phyloP scores from a whole-genome alignment of 2,113 vertebrate species.

The Halcyon malimbica region DNA sequence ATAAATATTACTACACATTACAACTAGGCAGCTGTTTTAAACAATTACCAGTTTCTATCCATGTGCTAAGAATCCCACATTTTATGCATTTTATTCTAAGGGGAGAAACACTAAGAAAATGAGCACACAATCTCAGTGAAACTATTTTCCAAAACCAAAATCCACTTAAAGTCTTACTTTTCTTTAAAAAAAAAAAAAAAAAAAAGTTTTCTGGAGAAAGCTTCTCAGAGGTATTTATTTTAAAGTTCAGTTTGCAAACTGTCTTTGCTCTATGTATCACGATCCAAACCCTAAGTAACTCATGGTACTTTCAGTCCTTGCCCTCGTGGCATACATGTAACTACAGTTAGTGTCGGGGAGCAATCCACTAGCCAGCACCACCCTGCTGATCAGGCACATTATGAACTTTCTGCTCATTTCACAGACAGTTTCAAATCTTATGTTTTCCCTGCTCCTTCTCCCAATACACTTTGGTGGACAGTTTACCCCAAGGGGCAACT shows the following conservation, averaged over 20 bases:
- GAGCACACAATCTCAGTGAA: neutral
- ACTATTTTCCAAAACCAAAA: neutral
- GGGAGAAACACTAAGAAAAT: neutral
- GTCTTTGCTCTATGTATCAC: neutral
- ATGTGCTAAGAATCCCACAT: neutral
- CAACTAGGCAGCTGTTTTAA: neutral
- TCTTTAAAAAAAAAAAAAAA: neutral
- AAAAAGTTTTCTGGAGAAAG: neutral
- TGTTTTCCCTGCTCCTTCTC: neutral
- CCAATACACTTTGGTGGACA: neutral
- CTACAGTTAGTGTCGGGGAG: too few relatives aligned
- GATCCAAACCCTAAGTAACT: neutral
- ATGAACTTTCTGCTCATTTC: neutral
- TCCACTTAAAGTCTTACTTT: neutral
- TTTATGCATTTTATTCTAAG: neutral
- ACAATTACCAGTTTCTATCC: conserved; percentile 16
- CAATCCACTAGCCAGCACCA: neutral
- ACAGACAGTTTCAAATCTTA: neutral
- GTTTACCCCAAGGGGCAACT: neutral
- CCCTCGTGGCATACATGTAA: too few relatives aligned
- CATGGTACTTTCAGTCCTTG: too few relatives aligned
- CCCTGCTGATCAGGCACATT: neutral
- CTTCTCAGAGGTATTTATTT: neutral
- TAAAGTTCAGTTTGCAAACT: neutral
- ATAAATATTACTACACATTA: neutral